A percentile compares a stretch with the other conserved stretches of the same genome.
Conservation (phyloP, 1,140 invertebrate species). For the Drosophila serrata region DNA sequence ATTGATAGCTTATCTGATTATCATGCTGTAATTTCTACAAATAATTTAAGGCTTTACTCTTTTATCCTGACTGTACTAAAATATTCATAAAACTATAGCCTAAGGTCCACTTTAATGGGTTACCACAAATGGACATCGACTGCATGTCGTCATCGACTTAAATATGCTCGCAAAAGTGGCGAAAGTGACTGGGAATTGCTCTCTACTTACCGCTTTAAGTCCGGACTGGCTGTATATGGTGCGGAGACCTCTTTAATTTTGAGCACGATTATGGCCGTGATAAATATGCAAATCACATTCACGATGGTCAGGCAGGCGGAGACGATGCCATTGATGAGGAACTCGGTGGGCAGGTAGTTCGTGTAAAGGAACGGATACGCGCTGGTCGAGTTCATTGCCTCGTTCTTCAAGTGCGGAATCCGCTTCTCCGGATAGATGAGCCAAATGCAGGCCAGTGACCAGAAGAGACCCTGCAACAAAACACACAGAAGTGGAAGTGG, state of each 20-base stretch:
- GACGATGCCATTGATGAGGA: constrained; percentile 91
- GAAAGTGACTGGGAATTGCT: constrained; percentile 6
- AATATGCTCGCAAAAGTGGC: constrained; percentile 17
- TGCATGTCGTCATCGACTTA: constrained; percentile 38
- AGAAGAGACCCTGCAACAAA: constrained; percentile 88
- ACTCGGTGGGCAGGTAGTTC: constrained; percentile 91
- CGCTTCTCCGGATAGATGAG: constrained; percentile 88
- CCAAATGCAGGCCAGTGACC: constrained; percentile 91
- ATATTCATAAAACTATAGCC: background rate
- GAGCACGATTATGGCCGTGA: constrained; percentile 92
- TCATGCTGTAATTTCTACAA: background rate
- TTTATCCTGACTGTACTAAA: background rate
- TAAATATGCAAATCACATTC: constrained; percentile 94
- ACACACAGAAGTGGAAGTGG: constrained; percentile 8
- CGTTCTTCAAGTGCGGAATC: constrained; percentile 90
- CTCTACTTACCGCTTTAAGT: constrained; percentile 88
- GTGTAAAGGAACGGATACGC: constrained; percentile 89
- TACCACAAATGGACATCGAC: constrained; percentile 1
- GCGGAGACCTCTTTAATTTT: constrained; percentile 96
- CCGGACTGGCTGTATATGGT: constrained; percentile 91
- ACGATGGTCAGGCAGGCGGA: constrained; percentile 92
- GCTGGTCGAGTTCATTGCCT: constrained; percentile 88
- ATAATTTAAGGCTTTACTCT: background rate
- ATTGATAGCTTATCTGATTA: background rate
- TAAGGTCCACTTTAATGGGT: constrained; percentile 14